Evolutionary conservation across 2,797 vertebrate species (phyloP).

Genomic region (Pachyuromys duprasi): DNA sequence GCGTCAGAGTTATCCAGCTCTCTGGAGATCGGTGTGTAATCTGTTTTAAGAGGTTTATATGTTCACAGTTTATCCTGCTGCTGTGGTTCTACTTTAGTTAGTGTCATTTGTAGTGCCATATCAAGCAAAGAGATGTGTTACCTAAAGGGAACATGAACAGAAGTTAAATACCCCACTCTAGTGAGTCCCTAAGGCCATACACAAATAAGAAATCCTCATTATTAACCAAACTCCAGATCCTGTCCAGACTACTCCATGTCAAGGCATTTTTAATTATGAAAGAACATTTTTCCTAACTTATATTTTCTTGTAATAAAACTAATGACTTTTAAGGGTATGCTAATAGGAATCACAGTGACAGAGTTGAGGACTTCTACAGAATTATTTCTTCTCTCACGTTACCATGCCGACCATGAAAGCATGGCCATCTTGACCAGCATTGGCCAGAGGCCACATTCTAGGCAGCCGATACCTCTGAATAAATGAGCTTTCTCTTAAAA

Average conservation of each 20-base stretch:
- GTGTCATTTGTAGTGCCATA: neutral
- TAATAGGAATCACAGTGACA: neutral
- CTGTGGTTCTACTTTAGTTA: neutral
- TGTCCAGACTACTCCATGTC: neutral
- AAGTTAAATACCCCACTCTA: neutral
- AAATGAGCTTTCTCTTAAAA: neutral
- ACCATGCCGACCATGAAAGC: accelerated
- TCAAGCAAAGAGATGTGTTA: neutral
- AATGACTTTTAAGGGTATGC: neutral
- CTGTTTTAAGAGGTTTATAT: neutral
- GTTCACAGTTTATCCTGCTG: neutral
- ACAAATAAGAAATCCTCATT: neutral
- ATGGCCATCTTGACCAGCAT: neutral
- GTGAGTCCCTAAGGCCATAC: neutral
- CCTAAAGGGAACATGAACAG: neutral
- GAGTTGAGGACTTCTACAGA: neutral
- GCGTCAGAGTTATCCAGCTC: no score
- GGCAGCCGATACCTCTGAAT: neutral
- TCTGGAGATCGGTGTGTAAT: no score
- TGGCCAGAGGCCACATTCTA: neutral
- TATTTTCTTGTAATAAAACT: neutral
- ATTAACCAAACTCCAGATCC: neutral
- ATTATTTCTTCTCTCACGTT: neutral
- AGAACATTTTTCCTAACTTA: neutral
- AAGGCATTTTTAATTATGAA: neutral